Conservation (phyloP, 2,113 vertebrate genomes). For the Erythrolamprus reginae region DNA sequence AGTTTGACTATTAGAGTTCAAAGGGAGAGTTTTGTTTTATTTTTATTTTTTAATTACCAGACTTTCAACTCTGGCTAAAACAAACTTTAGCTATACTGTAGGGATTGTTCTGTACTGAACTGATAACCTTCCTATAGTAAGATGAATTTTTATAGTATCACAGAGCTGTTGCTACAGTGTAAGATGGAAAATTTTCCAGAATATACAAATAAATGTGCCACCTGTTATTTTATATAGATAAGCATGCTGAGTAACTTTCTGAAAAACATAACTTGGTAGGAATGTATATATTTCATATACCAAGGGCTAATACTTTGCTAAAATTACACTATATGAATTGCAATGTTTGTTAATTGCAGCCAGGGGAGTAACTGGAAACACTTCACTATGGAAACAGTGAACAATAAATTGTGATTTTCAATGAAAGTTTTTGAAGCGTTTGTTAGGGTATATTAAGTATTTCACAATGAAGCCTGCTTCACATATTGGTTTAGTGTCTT, state of each 20-base stretch:
- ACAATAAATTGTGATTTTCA: background rate
- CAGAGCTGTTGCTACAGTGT: background rate
- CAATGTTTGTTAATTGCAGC: background rate
- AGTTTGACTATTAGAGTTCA: background rate
- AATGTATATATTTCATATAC: constrained; percentile 33
- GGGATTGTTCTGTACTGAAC: background rate
- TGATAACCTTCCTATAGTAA: background rate
- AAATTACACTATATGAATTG: background rate
- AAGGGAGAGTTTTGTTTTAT: background rate
- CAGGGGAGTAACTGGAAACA: background rate
- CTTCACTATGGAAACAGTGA: background rate
- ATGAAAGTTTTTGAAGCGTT: background rate
- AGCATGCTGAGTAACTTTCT: constrained; percentile 39
- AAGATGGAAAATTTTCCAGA: constrained; percentile 16
- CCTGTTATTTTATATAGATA: constrained; percentile 15
- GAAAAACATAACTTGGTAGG: constrained; percentile 47
- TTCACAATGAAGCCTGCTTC: background rate
- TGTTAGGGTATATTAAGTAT: background rate
- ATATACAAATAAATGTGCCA: constrained; percentile 12
- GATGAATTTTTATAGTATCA: background rate
- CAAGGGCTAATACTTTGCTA: constrained; percentile 44
- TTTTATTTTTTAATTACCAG: background rate
- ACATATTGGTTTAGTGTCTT: background rate
- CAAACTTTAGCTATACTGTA: background rate
- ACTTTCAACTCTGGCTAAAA: background rate